Conservation (phyloP, 2,888 invertebrate genomes). For the Serrognathus titanus region DNA sequence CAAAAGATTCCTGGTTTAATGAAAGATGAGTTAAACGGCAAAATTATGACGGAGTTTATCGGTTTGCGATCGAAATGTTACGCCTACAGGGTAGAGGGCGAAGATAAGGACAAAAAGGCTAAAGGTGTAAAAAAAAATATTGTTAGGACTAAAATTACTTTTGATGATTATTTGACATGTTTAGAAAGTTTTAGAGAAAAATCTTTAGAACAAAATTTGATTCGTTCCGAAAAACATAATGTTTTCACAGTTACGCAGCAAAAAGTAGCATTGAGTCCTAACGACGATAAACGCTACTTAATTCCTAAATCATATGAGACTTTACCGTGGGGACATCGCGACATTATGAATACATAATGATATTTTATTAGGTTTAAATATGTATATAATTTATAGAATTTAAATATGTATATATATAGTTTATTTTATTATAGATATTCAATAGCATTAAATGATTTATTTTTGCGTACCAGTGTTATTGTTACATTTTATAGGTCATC, state of each 20-base stretch:
- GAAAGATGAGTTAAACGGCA: not conserved
- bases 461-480: too few species aligned
- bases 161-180: not conserved
- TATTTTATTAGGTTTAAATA: too few species aligned
- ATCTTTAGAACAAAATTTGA: not conserved
- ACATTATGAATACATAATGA: too few species aligned
- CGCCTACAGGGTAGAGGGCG: not conserved
- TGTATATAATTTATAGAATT: too few species aligned
- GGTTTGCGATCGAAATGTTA: slow-evolving; percentile 1
- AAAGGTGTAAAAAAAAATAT: not conserved
- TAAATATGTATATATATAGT: too few species aligned
- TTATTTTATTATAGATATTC: too few species aligned
- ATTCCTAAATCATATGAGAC: too few species aligned
- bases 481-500: too few species aligned
- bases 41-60: not conserved
- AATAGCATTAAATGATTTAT: too few species aligned
- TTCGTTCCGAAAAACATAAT: not conserved
- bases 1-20: not conserved
- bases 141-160: not conserved
- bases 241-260: not conserved
- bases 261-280: too few species aligned
- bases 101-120: not conserved
- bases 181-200: not conserved
- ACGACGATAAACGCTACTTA: too few species aligned
- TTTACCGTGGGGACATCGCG: too few species aligned